These are phyloP conservation scores for Penaeus chinensis DNA, from an alignment of 1,140 invertebrate species.

Conservation along the genomic window DNA sequence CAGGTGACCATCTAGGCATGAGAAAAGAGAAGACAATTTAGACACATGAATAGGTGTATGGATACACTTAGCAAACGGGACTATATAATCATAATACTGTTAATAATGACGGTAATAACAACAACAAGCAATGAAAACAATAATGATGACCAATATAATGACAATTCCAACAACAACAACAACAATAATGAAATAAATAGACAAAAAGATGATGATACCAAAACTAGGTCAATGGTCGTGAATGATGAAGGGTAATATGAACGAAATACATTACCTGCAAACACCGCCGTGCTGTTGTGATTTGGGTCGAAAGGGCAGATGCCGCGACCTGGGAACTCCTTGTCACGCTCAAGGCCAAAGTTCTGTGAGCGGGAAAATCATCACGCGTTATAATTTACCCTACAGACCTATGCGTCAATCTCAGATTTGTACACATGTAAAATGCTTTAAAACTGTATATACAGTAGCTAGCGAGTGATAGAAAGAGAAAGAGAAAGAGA, in stretches of 20 bases:
- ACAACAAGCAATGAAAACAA: background rate
- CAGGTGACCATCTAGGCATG: conserved; percentile 66
- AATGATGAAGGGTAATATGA: no score
- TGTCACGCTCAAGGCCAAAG: conserved; percentile 70
- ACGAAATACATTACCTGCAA: conserved; percentile 68
- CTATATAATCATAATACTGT: conserved; percentile 29
- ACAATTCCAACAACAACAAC: background rate
- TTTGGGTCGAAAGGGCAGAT: conserved; percentile 91
- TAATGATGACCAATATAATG: no score
- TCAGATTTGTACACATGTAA: background rate
- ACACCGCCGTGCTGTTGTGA: conserved; percentile 89
- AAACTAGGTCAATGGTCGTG: no score
- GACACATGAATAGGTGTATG: background rate
- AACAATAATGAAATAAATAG: no score
- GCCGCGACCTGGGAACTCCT: conserved; percentile 84
- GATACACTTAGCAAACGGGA: conserved; percentile 65
- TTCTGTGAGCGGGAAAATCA: conserved; percentile 70
- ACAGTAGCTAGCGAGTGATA: background rate
- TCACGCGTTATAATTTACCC: conserved; percentile 3
- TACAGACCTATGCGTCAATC: background rate
- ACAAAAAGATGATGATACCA: no score
- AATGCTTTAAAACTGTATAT: background rate
- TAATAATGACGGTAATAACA: background rate
- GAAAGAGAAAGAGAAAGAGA: background rate
- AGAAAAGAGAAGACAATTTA: conserved; percentile 27